These are phyloP conservation scores for Miichthys miiuy DNA, from an alignment of 2,797 vertebrate genomes.

Conservation along the genomic window DNA sequence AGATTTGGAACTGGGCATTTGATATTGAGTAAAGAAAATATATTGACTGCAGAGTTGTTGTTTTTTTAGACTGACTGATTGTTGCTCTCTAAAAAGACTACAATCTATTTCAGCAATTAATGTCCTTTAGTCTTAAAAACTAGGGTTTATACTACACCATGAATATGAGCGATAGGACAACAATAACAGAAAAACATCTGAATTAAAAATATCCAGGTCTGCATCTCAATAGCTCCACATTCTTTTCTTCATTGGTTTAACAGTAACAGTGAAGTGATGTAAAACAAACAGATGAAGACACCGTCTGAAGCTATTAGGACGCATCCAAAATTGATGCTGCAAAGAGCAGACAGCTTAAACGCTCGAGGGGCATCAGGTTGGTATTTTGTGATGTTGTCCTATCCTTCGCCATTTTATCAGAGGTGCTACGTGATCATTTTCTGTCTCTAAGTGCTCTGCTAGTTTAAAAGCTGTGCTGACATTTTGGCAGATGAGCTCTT, in stretches of 20 bases:
- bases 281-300: background rate
- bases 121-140: constrained; percentile 2
- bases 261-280: background rate
- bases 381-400: constrained; percentile 37
- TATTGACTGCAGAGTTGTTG: background rate
- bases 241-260: background rate
- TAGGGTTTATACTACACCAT: background rate
- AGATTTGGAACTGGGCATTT: constrained; percentile 32
- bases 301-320: constrained; percentile 20
- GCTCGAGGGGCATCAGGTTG: background rate
- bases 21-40: background rate
- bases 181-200: background rate
- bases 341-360: constrained; percentile 7
- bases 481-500: constrained; percentile 48
- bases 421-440: background rate
- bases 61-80: background rate
- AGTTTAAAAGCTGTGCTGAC: background rate
- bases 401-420: constrained; percentile 16
- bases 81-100: constrained; percentile 12
- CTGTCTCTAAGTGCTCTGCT: background rate
- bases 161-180: constrained; percentile 41
- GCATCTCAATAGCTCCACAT: constrained; percentile 23
- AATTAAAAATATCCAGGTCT: background rate
- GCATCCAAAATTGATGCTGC: background rate
- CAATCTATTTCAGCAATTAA: constrained; percentile 16